phyloP scores from a whole-genome alignment of 1,140 invertebrate genomes.

The Cardiocondyla obscurior region DNA sequence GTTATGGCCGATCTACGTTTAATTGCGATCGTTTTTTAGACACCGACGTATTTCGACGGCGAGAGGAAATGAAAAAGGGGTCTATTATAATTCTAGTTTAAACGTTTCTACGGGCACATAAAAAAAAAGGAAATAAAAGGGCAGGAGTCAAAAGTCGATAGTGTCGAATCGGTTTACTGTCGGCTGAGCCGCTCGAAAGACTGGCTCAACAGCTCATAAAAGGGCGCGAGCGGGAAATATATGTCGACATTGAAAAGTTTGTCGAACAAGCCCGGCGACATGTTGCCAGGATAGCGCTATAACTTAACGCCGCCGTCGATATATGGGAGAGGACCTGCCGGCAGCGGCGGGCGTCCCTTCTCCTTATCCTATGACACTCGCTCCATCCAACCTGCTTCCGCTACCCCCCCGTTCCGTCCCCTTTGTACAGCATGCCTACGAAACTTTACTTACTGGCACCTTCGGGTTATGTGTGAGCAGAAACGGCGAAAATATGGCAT shows the following conservation, averaged over 20 bases:
- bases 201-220: constrained; percentile 76
- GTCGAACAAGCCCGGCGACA: constrained; percentile 81
- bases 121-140: neutral
- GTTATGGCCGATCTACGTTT: neutral
- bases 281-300: constrained; percentile 80
- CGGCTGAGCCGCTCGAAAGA: constrained; percentile 58
- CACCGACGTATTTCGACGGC: neutral
- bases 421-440: constrained; percentile 68
- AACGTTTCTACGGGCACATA: neutral
- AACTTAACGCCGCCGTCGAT: constrained; percentile 76
- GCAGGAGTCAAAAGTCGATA: constrained; percentile 58
- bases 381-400: constrained; percentile 13
- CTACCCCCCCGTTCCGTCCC: constrained; percentile 42
- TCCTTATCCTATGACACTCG: constrained; percentile 27
- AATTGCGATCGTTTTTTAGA: neutral
- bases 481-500: constrained; percentile 61
- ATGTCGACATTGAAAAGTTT: constrained; percentile 83
- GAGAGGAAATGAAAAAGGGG: neutral
- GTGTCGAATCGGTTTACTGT: constrained; percentile 60
- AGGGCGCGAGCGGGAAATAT: constrained; percentile 76
- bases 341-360: constrained; percentile 12
- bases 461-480: constrained; percentile 31
- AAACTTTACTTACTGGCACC: constrained; percentile 70
- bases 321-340: constrained; percentile 68
- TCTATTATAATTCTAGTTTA: neutral